Evolutionary conservation across 2,113 vertebrate species (phyloP).

Genomic region (Paradoxurus hermaphroditus): DNA sequence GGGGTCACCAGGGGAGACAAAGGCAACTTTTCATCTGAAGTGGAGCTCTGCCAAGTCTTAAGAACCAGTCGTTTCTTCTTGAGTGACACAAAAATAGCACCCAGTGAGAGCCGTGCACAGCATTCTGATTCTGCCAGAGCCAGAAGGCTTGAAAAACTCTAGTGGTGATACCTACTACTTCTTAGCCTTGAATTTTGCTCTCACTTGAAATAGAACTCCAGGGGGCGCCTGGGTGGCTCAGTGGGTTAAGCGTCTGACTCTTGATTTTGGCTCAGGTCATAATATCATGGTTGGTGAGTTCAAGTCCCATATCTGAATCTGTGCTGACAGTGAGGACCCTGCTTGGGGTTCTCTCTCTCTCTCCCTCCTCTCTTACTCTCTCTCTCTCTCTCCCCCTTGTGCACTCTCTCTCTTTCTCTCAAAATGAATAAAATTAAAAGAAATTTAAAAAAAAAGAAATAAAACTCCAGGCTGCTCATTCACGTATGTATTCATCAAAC

Average conservation of each 20-base stretch:
- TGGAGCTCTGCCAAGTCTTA: background rate
- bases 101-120: background rate
- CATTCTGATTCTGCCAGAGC: background rate
- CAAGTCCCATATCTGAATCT: too few species aligned
- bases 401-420: too few species aligned
- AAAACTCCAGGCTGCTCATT: background rate
- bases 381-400: too few species aligned
- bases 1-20: background rate
- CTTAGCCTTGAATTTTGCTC: background rate
- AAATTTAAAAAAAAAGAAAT: background rate
- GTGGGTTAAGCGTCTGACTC: too few species aligned
- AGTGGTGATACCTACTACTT: background rate
- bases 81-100: background rate
- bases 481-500: background rate
- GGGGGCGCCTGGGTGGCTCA: too few species aligned
- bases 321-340: too few species aligned
- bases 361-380: too few species aligned
- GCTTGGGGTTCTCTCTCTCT: too few species aligned
- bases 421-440: too few species aligned
- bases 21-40: background rate
- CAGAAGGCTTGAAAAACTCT: background rate
- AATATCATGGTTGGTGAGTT: too few species aligned
- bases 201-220: background rate
- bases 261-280: too few species aligned
- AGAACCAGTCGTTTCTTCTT: background rate